Evolutionary conservation across 23 tunicate species (phyloP), one percentile per base, ranked within the genome.

Genomic region (Diplosoma virens): DNA sequence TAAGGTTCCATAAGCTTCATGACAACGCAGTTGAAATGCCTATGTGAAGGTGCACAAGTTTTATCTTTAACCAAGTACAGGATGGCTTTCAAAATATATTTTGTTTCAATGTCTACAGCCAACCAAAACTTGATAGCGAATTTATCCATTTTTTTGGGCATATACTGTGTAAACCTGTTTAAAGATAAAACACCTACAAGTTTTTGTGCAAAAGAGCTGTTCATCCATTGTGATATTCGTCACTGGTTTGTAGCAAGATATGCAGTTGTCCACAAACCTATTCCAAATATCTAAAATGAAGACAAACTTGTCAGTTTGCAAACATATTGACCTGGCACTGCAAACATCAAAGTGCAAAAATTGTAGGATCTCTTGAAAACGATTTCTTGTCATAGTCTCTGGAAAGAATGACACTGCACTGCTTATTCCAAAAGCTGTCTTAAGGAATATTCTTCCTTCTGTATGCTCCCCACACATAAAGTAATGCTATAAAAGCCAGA

Each of bases 331-430:
- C 52, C 11, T 45, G 11, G 52, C 52, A 45, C 16, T 45, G 52
- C 52, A 9, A 9, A 45, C 11, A 16, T 45, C 16, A 45, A 45
- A 45, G 14, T 16, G 52, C 16, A 9, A 45, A 45, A 45, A 45
- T n/a, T n/a, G n/a, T n/a, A n/a, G n/a, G n/a, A n/a, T n/a, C n/a
- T n/a, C n/a, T n/a, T n/a, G n/a, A n/a, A n/a, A n/a, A n/a, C n/a
- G n/a, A n/a, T n/a, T n/a, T n/a, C n/a, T n/a, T n/a, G n/a, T n/a
- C n/a, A n/a, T n/a, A n/a, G n/a, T n/a, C n/a, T n/a, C n/a, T n/a
- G n/a, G n/a, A n/a, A n/a, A n/a, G n/a, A n/a, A 64, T 64, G 71
- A 64, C 29, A 64, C 71, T 6, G 36, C 71, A 64, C 5, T 64
- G 36, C 29, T 64, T 64, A 64, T 64, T 64, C 71, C 71, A 64